phyloP scores from a whole-genome alignment of 2,888 invertebrate species.

The Tachina grossa region DNA sequence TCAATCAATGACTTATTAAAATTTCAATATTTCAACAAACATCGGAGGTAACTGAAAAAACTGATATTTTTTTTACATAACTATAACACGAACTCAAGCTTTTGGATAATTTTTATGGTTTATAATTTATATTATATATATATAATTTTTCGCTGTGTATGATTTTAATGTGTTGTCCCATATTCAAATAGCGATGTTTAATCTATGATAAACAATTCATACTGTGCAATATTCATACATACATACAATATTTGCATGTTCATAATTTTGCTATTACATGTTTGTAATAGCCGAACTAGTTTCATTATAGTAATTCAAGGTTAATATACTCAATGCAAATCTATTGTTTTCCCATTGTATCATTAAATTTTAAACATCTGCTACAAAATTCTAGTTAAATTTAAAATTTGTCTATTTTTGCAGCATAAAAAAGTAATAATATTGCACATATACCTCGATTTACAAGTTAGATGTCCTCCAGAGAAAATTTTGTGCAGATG shows the following conservation, averaged over 20 bases:
- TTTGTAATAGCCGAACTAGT: not conserved
- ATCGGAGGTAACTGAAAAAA: too few relatives aligned
- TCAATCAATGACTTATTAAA: too few relatives aligned
- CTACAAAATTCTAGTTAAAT: conserved; percentile 15
- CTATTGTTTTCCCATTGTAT: conserved; percentile 61
- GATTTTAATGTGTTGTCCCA: conserved; percentile 18
- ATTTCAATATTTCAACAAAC: too few relatives aligned
- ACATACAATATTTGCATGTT: too few relatives aligned
- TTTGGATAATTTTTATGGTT: too few relatives aligned
- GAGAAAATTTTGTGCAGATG: too few relatives aligned
- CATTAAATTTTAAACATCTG: conserved; percentile 50
- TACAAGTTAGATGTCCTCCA: too few relatives aligned
- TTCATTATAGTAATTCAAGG: conserved; percentile 57
- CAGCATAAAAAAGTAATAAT: not conserved
- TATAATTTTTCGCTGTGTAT: conserved; percentile 38
- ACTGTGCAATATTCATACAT: conserved; percentile 12
- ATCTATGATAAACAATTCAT: conserved; percentile 51
- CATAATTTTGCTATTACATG: not conserved
- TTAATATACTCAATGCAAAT: conserved; percentile 63
- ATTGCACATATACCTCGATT: not conserved
- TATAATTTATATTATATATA: too few relatives aligned
- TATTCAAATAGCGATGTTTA: conserved; percentile 41
- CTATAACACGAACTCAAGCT: too few relatives aligned
- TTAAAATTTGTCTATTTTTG: not conserved
- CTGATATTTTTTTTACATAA: too few relatives aligned